Evolutionary conservation across 2,797 vertebrate genomes (phyloP).

Genomic region (Silurus lanzhouensis): DNA sequence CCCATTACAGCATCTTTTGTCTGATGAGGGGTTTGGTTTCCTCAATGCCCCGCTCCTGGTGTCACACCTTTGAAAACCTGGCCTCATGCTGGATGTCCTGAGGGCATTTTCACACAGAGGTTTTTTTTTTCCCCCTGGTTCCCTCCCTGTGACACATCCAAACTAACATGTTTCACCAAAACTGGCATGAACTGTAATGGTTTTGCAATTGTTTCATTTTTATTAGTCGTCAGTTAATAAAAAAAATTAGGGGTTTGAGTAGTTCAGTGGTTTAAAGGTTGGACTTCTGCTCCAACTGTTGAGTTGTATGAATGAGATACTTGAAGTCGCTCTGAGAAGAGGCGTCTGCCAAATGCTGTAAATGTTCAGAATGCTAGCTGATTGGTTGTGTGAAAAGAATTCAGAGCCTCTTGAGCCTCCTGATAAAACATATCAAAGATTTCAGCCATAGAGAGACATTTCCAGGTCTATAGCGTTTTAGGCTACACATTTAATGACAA

Average conservation of each 20-base stretch:
- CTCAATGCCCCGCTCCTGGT: slow-evolving; percentile 19
- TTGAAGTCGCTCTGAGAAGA: too few species aligned
- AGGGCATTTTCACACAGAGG: slow-evolving; percentile 22
- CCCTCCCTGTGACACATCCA: slow-evolving; percentile 12
- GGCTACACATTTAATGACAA: neutral
- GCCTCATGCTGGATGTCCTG: slow-evolving; percentile 29
- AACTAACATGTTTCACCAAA: neutral
- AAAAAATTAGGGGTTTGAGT: neutral
- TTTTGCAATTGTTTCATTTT: too few species aligned
- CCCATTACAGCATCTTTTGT: slow-evolving; percentile 45
- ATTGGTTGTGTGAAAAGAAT: neutral
- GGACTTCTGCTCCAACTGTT: too few species aligned
- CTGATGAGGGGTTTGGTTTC: slow-evolving; percentile 36
- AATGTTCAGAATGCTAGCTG: neutral
- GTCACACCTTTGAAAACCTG: slow-evolving; percentile 33
- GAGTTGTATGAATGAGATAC: too few species aligned
- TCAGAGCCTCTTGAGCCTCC: neutral
- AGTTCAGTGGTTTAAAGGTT: too few species aligned
- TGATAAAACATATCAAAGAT: neutral
- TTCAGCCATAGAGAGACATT: neutral
- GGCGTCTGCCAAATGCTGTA: too few species aligned
- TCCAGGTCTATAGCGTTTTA: neutral
- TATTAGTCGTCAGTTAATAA: neutral
- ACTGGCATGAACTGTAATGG: neutral
- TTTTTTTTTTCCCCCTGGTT: slow-evolving; percentile 18